Evolutionary conservation across 30 jellyfish, hydroid and myxozoan genomes (phyloP).

Genomic region (Aurelia sp.): DNA sequence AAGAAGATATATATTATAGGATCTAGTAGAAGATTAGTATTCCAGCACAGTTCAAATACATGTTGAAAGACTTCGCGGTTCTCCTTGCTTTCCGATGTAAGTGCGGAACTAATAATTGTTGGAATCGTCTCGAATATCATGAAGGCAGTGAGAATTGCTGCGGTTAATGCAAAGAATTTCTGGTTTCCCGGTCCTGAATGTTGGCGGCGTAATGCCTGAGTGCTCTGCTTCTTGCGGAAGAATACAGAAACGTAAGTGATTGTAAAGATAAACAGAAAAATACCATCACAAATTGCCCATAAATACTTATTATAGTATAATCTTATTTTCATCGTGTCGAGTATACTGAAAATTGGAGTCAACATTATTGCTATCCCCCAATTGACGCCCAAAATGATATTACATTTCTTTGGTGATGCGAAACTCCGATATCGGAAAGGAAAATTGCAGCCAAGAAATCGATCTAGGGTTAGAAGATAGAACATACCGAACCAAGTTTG

Average conservation of each 20-base stretch:
- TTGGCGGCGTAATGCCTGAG: neutral
- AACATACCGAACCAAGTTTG: constrained; percentile 8
- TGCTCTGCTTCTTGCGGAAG: neutral
- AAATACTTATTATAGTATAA: neutral
- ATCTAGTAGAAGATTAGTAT: constrained; percentile 15
- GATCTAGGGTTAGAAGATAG: constrained; percentile 18
- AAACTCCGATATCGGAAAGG: constrained; percentile 7
- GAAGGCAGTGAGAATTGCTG: constrained; percentile 18
- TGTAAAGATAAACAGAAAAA: neutral
- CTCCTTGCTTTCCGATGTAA: neutral
- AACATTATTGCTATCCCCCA: neutral
- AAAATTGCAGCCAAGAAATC: constrained; percentile 21
- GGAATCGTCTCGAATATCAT: constrained; percentile 12
- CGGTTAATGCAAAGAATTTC: constrained; percentile 13
- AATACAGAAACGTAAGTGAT: neutral
- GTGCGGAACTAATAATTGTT: neutral
- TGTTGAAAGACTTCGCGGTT: neutral
- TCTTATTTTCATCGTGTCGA: neutral
- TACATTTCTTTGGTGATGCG: neutral
- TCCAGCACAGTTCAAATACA: constrained; percentile 1
- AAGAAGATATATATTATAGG: constrained; percentile 12
- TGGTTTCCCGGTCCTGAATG: neutral
- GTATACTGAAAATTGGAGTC: neutral
- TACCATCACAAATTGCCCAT: constrained; percentile 15
- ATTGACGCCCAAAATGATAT: neutral